Evolutionary conservation across 1,140 invertebrate species (phyloP).

Genomic region (Oreohelix idahoensis): DNA sequence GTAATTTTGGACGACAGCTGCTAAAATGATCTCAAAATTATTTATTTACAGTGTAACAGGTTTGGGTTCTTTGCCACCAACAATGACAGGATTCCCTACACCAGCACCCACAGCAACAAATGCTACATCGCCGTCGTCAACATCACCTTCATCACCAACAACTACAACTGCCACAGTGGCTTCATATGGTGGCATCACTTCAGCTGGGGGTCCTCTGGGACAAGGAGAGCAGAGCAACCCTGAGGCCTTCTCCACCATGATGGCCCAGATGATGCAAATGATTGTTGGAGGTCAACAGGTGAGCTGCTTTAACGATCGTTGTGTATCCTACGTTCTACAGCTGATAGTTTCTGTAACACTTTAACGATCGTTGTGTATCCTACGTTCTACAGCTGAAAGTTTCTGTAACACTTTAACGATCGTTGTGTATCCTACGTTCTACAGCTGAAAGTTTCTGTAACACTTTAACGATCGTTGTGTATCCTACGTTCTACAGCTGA

Average conservation of each 20-base stretch:
- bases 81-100: neutral
- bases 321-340: too few species aligned
- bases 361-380: too few species aligned
- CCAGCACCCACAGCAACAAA: neutral
- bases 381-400: too few species aligned
- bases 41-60: neutral
- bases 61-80: neutral
- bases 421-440: too few species aligned
- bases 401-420: too few species aligned
- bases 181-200: slow-evolving; percentile 60
- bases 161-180: slow-evolving; percentile 73
- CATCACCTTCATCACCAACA: slow-evolving; percentile 56
- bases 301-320: slow-evolving; percentile 14
- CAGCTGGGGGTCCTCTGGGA: slow-evolving; percentile 59
- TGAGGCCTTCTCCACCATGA: slow-evolving; percentile 81
- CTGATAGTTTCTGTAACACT: too few species aligned
- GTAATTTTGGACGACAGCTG: too few species aligned
- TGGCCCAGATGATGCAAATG: slow-evolving; percentile 87
- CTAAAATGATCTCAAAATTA: too few species aligned
- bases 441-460: too few species aligned
- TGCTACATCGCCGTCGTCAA: slow-evolving; percentile 38
- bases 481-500: too few species aligned
- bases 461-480: too few species aligned
- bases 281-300: slow-evolving; percentile 67
- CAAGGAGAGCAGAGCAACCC: slow-evolving; percentile 59